Conservation (phyloP, 2,888 invertebrate genomes). For the Baronia brevicornis region DNA sequence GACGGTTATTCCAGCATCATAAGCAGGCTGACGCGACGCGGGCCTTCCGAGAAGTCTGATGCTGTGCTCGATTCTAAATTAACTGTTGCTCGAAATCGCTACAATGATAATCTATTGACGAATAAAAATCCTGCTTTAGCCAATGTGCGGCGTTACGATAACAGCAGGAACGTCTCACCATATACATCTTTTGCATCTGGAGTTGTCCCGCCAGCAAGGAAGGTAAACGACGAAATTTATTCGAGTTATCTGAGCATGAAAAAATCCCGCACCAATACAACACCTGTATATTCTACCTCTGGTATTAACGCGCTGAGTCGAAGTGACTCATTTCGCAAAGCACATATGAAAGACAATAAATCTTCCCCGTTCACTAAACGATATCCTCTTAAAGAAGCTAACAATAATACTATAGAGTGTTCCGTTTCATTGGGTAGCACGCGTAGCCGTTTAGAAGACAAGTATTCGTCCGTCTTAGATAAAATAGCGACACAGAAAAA, state of each 20-base stretch:
- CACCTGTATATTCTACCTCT: slow-evolving; percentile 56
- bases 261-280: slow-evolving; percentile 54
- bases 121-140: slow-evolving; percentile 52
- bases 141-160: slow-evolving; percentile 61
- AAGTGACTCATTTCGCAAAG: slow-evolving; percentile 67
- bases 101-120: slow-evolving; percentile 55
- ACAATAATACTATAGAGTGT: slow-evolving; percentile 62
- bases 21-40: slow-evolving; percentile 85
- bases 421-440: slow-evolving; percentile 70
- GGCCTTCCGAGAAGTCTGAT: slow-evolving; percentile 82
- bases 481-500: slow-evolving; percentile 78
- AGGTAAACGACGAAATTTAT: slow-evolving; percentile 57
- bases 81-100: slow-evolving; percentile 45
- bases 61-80: slow-evolving; percentile 50
- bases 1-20: slow-evolving; percentile 91
- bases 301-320: slow-evolving; percentile 54
- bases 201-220: slow-evolving; percentile 37
- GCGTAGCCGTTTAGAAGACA: slow-evolving; percentile 84
- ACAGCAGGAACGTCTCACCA: slow-evolving; percentile 57
- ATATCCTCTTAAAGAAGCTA: slow-evolving; percentile 64
- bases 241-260: slow-evolving; percentile 55
- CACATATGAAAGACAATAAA: slow-evolving; percentile 60
- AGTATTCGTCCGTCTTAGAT: slow-evolving; percentile 85
- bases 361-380: slow-evolving; percentile 60
- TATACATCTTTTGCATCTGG: slow-evolving; percentile 50